phyloP scores from a whole-genome alignment of 2,113 vertebrate genomes.

The Oenanthe oenanthe region DNA sequence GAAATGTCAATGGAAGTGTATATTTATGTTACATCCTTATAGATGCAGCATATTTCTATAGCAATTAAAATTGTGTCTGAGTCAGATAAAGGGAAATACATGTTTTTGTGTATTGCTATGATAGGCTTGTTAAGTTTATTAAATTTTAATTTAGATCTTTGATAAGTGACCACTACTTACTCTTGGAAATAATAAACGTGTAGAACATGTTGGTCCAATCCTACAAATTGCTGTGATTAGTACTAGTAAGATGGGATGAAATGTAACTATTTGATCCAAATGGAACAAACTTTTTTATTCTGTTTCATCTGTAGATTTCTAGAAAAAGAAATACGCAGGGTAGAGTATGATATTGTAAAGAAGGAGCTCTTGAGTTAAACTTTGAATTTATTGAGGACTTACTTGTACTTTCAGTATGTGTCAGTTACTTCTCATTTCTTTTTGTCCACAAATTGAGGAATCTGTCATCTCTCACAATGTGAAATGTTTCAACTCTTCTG shows the following conservation, averaged over 20 bases:
- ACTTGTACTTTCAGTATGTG: not conserved
- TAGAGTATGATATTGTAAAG: not conserved
- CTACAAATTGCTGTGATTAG: not conserved
- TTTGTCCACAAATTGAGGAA: not conserved
- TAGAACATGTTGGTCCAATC: not conserved
- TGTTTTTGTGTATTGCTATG: not conserved
- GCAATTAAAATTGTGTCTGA: not conserved
- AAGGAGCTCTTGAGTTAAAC: not conserved
- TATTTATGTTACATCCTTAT: not conserved
- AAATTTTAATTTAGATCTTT: not conserved
- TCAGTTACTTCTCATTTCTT: not conserved
- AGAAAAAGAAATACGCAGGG: not conserved
- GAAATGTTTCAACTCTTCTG: not conserved
- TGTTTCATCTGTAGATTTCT: not conserved
- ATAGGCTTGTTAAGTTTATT: not conserved
- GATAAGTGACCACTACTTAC: not conserved
- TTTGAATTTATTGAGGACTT: not conserved
- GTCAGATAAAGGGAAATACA: not conserved
- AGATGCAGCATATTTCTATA: not conserved
- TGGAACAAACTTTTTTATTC: not conserved
- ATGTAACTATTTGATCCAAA: not conserved
- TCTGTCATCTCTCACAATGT: not conserved
- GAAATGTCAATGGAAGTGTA: not conserved
- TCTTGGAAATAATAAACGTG: not conserved
- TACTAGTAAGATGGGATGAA: not conserved